Evolutionary conservation across 2,888 invertebrate genomes (phyloP).

Genomic region (Rosalia funebris): DNA sequence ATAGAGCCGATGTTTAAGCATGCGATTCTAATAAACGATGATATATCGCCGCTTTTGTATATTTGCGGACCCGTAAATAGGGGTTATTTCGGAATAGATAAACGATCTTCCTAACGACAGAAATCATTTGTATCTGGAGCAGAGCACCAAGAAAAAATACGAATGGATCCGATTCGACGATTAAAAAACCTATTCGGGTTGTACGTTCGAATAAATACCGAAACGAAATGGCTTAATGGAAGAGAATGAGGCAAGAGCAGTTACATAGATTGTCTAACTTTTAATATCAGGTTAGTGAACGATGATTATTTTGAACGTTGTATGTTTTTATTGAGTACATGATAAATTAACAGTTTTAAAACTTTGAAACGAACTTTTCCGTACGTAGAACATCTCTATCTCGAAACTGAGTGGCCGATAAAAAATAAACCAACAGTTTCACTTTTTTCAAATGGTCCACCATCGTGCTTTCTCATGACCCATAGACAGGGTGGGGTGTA

Average conservation of each 20-base stretch:
- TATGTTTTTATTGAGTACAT: no score
- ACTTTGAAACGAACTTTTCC: no score
- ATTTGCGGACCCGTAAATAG: slow-evolving; percentile 47
- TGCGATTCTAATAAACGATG: slow-evolving; percentile 55
- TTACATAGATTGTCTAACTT: no score
- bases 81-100: slow-evolving; percentile 38
- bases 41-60: slow-evolving; percentile 51
- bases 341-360: no score
- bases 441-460: no score
- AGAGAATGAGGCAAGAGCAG: background rate
- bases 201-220: background rate
- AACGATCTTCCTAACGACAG: slow-evolving; percentile 37
- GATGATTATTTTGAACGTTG: no score
- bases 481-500: no score
- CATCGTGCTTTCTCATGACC: no score
- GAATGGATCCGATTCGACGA: slow-evolving; percentile 12
- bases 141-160: slow-evolving; percentile 9
- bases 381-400: no score
- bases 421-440: no score
- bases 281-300: no score
- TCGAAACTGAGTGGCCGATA: no score
- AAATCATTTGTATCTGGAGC: slow-evolving; percentile 34
- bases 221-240: background rate
- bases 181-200: background rate
- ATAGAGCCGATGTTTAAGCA: slow-evolving; percentile 53